Percentiles rank a stretch among this genome's conserved stretches.
phyloP scores from a whole-genome alignment of 2,888 invertebrate species.

The Eilema griseolum region DNA sequence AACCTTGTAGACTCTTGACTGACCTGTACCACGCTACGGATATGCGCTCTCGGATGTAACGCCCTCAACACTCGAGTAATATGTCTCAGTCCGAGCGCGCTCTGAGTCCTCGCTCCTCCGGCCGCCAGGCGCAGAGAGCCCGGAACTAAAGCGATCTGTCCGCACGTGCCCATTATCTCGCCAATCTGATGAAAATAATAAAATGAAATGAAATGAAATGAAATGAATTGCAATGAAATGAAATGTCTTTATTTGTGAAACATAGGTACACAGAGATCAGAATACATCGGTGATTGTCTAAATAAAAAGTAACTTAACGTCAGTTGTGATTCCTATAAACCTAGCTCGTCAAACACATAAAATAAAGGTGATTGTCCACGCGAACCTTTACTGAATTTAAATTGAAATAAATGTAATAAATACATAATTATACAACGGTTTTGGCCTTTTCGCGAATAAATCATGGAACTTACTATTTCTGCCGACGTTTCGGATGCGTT shows the following conservation, averaged over 20 bases:
- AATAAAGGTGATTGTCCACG: too few relatives aligned
- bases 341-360: not conserved
- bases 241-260: too few relatives aligned
- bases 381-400: too few relatives aligned
- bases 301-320: not conserved
- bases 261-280: too few relatives aligned
- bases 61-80: constrained; percentile 94
- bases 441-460: too few relatives aligned
- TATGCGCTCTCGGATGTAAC: constrained; percentile 91
- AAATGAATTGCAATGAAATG: too few relatives aligned
- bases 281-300: not conserved
- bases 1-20: not conserved
- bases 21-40: constrained; percentile 94
- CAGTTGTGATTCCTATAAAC: not conserved
- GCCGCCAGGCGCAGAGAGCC: constrained; percentile 74
- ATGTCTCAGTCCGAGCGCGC: constrained; percentile 94
- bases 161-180: constrained; percentile 94
- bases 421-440: too few relatives aligned
- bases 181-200: constrained; percentile 87
- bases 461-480: too few relatives aligned
- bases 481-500: too few relatives aligned
- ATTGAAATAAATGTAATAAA: not conserved
- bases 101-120: constrained; percentile 93
- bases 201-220: too few relatives aligned
- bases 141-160: constrained; percentile 96